Evolutionary conservation across 1,140 invertebrate species (phyloP), one percentile per base, ranked within the genome.

Genomic region (Popillia japonica): DNA sequence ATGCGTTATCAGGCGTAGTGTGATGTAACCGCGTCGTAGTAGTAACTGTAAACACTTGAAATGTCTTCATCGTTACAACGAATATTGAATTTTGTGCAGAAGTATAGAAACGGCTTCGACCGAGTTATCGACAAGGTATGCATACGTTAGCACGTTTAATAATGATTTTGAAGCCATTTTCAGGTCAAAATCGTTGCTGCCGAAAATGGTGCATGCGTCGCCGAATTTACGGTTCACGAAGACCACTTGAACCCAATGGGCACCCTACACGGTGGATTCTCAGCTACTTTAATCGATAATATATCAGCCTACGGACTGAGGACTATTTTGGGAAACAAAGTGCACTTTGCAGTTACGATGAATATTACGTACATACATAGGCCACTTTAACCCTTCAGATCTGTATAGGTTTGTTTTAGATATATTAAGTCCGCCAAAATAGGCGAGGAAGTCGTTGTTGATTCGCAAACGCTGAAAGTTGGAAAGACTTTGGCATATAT

Each of bases 241-340:
- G 93, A 96, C 78, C 94, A 97, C 86, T 84, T 92, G 0, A 98
- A 98, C 86, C 82, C 88, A 20, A 88, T 87, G 68, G 95, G 95
- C 0, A 91, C 91, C 1, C 86, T 98, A 4, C 96, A 98, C 88
- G 96, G 96, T 48, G 96, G 96, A 10, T 92, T 95, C 79, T 94
- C 93, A 10, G 92, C 93, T 10, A 94, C 94, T 2, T 83, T 98
- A 14, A 91, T 98, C 9, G 96, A 98, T 87, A 89, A 90, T 77
- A 86, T 97, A 11, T 96, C 96, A 4, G 95, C 94, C 0, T 92
- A 93, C 85, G 95, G 94, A 0, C 82, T 97, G 3, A 44, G 9
- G 9, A 8, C 2, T n/a, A 9, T 44, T 2, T n/a, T 44, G 9
- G 14, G 14, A 3, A n/a, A 44, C 14, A 44, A 44, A 3, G 14